Base-by-base conservation (phyloP, 2,888 invertebrate genomes). In the Xanthia togata region DNA sequence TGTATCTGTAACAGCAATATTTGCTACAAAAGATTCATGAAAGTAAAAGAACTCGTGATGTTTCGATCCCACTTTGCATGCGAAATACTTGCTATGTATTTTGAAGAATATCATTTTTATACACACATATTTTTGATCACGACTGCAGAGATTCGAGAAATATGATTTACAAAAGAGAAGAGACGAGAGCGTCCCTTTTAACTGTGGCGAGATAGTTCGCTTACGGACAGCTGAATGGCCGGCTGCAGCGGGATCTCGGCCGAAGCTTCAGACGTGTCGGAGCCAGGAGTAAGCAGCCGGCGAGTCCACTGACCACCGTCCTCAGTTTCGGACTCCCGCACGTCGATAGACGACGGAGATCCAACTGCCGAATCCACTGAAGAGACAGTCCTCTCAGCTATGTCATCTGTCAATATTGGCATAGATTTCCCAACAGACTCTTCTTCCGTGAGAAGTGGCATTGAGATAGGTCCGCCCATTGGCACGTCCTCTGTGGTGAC, bases 361-460 rank as follows among this genome's bases (percentile, higher is more conserved):
- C 91, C 93, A 53, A 90, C 86, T 62, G 91, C 85, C 17, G 93
- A 93, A 73, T 93, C 94, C 62, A 92, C 91, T 4, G 94, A 94
- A 4, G 93, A 93, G 23, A 91, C 91, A 0, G 92, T 90, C 70
- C 93, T 87, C 70, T 93, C 94, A 31, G 92, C 84, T 55, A 93
- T 86, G 23, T 96, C 95, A 79, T 96, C 96, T 41, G 95, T 95
- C 81, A 96, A 89, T 77, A 95, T 94, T 55, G 96, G 96, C 96
- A 96, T 96, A 4, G 96, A 96, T 85, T 92, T 93, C 38, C 93
- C 93, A 17, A 91, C 91, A 17, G 90, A 83, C 69, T 95, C 96
- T 57, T 97, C 97, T 77, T 97, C 97, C 6, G 97, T 97, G 44
- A 97, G 93, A 85, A 97, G 90, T 2, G 97, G 97, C 97, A 97